phyloP scores from a whole-genome alignment of 2,888 invertebrate genomes.

The Cetonia aurata region DNA sequence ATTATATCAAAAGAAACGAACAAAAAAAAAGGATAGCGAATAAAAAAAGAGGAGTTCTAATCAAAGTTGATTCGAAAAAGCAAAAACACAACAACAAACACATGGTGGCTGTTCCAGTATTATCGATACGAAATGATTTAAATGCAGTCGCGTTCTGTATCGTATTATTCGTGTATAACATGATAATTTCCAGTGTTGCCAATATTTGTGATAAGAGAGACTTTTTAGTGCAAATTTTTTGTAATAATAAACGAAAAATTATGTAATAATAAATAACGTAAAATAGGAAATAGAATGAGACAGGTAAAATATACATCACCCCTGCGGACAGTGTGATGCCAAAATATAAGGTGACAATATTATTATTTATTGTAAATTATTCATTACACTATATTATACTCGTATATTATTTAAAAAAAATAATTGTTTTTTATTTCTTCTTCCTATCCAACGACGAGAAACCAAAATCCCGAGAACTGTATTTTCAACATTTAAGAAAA shows the following conservation, averaged over 20 bases:
- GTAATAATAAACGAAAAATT: conserved; percentile 23
- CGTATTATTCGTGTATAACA: not conserved
- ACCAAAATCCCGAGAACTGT: too few relatives aligned
- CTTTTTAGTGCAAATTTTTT: conserved; percentile 54
- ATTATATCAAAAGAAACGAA: not conserved
- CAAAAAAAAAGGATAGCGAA: conserved; percentile 17
- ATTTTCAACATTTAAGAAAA: too few relatives aligned
- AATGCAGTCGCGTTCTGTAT: conserved; percentile 20
- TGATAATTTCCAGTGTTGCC: conserved; percentile 58
- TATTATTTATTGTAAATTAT: conserved; percentile 60
- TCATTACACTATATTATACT: conserved; percentile 52
- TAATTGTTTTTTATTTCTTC: conserved; percentile 48
- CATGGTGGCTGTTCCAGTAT: conserved; percentile 35
- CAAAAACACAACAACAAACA: not conserved
- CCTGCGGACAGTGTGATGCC: conserved; percentile 52
- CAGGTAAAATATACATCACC: conserved; percentile 52
- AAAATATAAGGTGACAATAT: conserved; percentile 57
- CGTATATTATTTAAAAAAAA: conserved; percentile 46
- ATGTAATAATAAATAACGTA: conserved; percentile 15
- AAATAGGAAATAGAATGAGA: not conserved
- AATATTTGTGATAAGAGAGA: conserved; percentile 63
- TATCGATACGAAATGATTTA: conserved; percentile 15
- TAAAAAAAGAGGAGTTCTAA: not conserved
- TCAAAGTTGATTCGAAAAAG: not conserved
- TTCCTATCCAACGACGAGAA: too few relatives aligned